Base-by-base conservation (phyloP, 1,140 invertebrate species). In the Aleiodes sp. region DNA sequence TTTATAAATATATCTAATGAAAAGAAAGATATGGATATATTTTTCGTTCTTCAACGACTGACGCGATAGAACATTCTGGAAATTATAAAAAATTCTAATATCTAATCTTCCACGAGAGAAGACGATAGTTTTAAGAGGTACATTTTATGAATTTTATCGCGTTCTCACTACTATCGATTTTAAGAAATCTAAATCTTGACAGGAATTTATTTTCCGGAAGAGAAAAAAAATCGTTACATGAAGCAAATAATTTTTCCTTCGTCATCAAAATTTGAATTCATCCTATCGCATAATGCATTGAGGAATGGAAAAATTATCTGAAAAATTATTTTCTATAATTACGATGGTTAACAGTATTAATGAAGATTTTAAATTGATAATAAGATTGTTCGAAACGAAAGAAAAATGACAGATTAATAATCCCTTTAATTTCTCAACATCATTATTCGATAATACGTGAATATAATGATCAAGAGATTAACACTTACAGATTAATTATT, bases 261-360 rank as follows among this genome's bases (percentile, higher is more conserved):
- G 39, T 1, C 39, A 16, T 43, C 12, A 43, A 16, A 12, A 43
- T 43, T 16, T 4, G 14, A 16, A 43, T n/a, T 52, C 0, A 24
- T 52, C 7, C 19, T 24, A 8, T 16, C 2, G 7, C 16, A 12
- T 14, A 46, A n/a, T n/a, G n/a, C 6, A 24, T 6, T 4, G 8
- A 3, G 12, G 12, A 52, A 24, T 52, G 16, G 21, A 52, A 52
- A 21, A 24, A 24, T 24, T 16, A n/a, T n/a, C n/a, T 4, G 41
- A 6, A 16, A 21, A 24, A 24, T 52, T 52, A 52, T 52, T 52
- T 52, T 24, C 9, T 52, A 52, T 16, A 24, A 52, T 4, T 52
- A 24, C 46, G 19, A 52, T 24, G 46, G 46, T 6, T 19, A 46
- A 52, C 46, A 52, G 46, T 52, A 52, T 52, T 52, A 52, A 52